Conservation (phyloP, 53 echinoderm and acorn worm genomes). For the Apostichopus leukothele region DNA sequence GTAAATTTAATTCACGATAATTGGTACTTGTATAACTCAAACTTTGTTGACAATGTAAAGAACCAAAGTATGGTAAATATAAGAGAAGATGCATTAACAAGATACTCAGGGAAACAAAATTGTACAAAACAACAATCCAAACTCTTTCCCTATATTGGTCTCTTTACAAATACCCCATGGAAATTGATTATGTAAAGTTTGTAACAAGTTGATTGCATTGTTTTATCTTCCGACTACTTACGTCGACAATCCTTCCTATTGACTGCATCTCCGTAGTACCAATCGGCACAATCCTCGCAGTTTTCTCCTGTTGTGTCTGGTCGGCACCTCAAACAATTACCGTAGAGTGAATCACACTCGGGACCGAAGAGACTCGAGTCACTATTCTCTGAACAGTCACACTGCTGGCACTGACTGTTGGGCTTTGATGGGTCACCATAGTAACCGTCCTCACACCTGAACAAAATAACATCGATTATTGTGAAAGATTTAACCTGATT, state of each 20-base stretch:
- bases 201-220: too few species aligned
- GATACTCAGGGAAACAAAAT: neutral
- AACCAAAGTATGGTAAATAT: too few species aligned
- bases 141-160: too few species aligned
- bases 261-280: constrained; percentile 82
- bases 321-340: constrained; percentile 71
- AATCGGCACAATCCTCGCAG: constrained; percentile 79
- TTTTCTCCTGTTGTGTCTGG: constrained; percentile 68
- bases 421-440: constrained; percentile 73
- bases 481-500: too few species aligned
- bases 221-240: constrained; percentile 35
- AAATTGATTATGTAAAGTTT: too few species aligned
- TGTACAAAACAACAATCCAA: too few species aligned
- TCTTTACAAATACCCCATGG: too few species aligned
- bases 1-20: too few species aligned
- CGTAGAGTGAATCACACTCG: constrained; percentile 70
- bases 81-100: too few species aligned
- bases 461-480: neutral
- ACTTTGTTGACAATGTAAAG: too few species aligned
- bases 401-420: constrained; percentile 66
- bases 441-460: constrained; percentile 87
- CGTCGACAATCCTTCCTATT: constrained; percentile 56
- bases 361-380: constrained; percentile 54
- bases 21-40: too few species aligned
- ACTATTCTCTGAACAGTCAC: constrained; percentile 86